Percentiles rank a stretch among this genome's conserved stretches.
Conservation (phyloP, 23 tunicate genomes). For the Trididemnum clinides region DNA sequence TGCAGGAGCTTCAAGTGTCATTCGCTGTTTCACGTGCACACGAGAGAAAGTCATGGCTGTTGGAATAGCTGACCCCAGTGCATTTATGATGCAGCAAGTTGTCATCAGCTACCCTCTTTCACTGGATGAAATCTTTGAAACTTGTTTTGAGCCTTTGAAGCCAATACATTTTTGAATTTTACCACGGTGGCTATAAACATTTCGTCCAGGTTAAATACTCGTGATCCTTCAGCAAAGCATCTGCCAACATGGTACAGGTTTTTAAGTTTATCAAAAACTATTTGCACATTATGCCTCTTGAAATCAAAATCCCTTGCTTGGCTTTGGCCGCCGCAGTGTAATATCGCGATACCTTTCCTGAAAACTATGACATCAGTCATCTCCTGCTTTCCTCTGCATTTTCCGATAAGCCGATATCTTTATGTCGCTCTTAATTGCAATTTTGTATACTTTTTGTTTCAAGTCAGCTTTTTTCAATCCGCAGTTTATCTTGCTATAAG, state of each 20-base stretch:
- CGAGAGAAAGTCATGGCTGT: constrained; percentile 24
- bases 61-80: constrained; percentile 15
- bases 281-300: constrained; percentile 6
- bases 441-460: constrained; percentile 8
- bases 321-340: constrained; percentile 14
- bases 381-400: constrained; percentile 25
- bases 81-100: constrained; percentile 33
- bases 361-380: constrained; percentile 32
- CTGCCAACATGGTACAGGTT: neutral
- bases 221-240: neutral
- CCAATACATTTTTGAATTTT: neutral
- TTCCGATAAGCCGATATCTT: constrained; percentile 16
- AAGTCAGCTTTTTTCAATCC: no score
- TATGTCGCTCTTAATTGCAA: constrained; percentile 4
- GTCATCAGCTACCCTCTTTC: constrained; percentile 32
- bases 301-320: constrained; percentile 22
- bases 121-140: constrained; percentile 1
- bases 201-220: constrained; percentile 40
- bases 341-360: neutral
- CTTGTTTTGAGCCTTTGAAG: constrained; percentile 37
- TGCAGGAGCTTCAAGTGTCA: constrained; percentile 1
- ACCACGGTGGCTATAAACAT: constrained; percentile 9
- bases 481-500: no score
- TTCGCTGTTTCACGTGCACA: neutral
- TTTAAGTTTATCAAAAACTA: constrained; percentile 28